Percentiles rank a stretch among this genome's conserved stretches.
Evolutionary conservation across 2,888 invertebrate species (phyloP).

Genomic region (Callyntrura sp.): DNA sequence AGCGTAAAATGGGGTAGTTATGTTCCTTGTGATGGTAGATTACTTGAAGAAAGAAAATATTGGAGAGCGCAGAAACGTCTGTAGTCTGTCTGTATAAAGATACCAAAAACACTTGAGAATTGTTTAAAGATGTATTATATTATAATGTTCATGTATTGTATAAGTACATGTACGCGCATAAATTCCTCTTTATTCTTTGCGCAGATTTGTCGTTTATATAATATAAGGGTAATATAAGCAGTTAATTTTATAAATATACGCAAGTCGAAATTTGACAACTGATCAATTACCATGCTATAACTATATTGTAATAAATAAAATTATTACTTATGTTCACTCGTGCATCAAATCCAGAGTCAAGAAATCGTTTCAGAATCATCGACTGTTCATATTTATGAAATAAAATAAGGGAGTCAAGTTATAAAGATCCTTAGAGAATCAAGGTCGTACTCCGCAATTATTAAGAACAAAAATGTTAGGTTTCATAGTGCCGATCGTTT

Average conservation of each 20-base stretch:
- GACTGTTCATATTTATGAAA: not conserved
- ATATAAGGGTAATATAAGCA: conserved; percentile 33
- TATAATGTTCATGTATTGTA: conserved; percentile 14
- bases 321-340: not conserved
- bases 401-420: not conserved
- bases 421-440: not conserved
- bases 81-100: not conserved
- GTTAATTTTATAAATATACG: conserved; percentile 38
- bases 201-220: conserved; percentile 33
- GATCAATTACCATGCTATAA: conserved; percentile 35
- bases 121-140: conserved; percentile 6
- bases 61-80: not conserved
- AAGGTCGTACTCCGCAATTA: conserved; percentile 8
- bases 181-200: conserved; percentile 34
- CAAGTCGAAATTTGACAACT: conserved; percentile 30
- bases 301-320: conserved; percentile 1
- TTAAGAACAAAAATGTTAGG: not conserved
- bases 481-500: not conserved
- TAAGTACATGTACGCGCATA: conserved; percentile 2
- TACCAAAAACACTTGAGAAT: conserved; percentile 41
- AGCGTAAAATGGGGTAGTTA: too few relatives aligned
- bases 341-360: not conserved
- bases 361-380: not conserved
- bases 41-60: conserved; percentile 26
- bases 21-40: too few relatives aligned